A percentile compares a stretch with the other conserved stretches of the same genome.
These are phyloP conservation scores for Rhipidura dahli DNA, from an alignment of 2,113 vertebrate genomes.

Conservation along the genomic window DNA sequence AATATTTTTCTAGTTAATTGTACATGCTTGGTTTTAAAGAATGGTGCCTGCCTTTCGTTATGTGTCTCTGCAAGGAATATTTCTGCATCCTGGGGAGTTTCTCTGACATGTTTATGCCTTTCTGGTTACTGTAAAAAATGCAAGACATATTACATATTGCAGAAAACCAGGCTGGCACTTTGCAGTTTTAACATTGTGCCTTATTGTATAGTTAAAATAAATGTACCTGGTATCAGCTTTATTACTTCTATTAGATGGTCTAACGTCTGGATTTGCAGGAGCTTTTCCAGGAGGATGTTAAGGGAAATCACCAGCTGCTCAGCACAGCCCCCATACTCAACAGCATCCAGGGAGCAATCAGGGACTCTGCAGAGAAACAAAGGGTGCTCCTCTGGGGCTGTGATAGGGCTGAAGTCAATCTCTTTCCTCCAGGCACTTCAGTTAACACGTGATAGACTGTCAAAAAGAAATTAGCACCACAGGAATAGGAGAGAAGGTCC, in stretches of 20 bases:
- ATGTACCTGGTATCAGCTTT: conserved; percentile 57
- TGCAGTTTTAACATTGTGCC: conserved; percentile 36
- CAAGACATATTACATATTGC: conserved; percentile 25
- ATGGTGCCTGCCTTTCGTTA: conserved; percentile 36
- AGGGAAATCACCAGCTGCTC: not conserved
- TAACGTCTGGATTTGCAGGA: conserved; percentile 20
- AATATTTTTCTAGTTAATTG: conserved; percentile 68
- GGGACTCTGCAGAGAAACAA: not conserved
- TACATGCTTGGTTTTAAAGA: conserved; percentile 41
- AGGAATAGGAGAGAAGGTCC: not conserved
- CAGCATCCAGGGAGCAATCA: not conserved
- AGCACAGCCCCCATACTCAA: not conserved
- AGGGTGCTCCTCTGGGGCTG: not conserved
- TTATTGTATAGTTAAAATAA: conserved; percentile 61
- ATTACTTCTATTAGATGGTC: conserved; percentile 11
- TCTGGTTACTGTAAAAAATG: conserved; percentile 57
- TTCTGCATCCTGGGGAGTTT: conserved; percentile 58
- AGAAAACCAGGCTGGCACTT: conserved; percentile 36
- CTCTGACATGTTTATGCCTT: conserved; percentile 65
- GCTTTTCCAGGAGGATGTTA: conserved; percentile 7
- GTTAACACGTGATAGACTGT: not conserved
- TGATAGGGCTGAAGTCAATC: not conserved
- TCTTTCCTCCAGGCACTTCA: not conserved
- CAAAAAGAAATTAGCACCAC: not conserved
- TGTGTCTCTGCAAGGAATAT: conserved; percentile 29